Conservation (phyloP, 2,888 invertebrate species). For the Stenchaetothrips biformis region DNA sequence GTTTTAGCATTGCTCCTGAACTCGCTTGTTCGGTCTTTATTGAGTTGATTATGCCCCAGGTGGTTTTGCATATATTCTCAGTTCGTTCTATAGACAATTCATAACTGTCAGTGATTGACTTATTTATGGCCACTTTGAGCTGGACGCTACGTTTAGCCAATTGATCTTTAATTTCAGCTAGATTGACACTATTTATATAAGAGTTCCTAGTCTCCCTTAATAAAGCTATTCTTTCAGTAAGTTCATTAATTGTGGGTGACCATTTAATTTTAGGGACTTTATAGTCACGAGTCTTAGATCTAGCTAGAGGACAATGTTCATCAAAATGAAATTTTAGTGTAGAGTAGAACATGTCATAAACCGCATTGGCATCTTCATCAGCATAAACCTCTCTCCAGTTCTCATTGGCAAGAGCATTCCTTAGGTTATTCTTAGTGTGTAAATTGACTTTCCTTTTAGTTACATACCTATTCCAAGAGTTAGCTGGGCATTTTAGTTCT, state of each 20-base stretch:
- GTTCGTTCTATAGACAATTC: background rate
- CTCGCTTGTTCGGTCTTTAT: background rate
- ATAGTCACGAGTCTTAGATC: too few species aligned
- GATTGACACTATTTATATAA: too few species aligned
- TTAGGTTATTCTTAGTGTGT: background rate
- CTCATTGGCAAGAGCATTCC: background rate
- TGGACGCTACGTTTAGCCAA: too few species aligned
- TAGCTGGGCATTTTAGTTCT: background rate
- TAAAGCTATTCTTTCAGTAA: too few species aligned
- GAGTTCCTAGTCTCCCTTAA: too few species aligned
- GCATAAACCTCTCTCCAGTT: background rate
- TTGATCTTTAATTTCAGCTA: too few species aligned
- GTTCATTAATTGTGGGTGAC: too few species aligned
- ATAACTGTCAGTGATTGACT: background rate
- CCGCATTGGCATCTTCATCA: background rate
- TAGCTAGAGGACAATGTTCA: background rate
- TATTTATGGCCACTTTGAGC: background rate
- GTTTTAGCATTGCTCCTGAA: too few species aligned
- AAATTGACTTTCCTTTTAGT: background rate
- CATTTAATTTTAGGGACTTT: too few species aligned
- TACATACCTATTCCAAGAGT: background rate
- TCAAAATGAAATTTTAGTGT: background rate
- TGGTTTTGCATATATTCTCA: background rate
- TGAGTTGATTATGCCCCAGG: background rate
- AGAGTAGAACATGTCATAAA: background rate